Percentiles rank a stretch among this genome's conserved stretches.
phyloP scores from a whole-genome alignment of 2,888 invertebrate genomes.

The Smittia aterrima region DNA sequence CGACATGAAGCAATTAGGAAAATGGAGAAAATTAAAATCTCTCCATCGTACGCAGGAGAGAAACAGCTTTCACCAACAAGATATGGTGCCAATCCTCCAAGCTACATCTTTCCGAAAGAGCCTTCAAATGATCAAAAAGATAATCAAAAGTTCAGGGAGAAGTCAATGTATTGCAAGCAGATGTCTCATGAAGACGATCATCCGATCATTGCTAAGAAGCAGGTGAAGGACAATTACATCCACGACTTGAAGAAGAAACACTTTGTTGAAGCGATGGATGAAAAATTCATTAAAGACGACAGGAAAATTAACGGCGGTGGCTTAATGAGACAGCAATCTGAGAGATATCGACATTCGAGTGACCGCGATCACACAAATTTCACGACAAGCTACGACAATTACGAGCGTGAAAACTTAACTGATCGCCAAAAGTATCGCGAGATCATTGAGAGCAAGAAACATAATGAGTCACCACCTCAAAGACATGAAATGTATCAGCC shows the following conservation, averaged over 20 bases:
- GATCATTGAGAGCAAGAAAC: neutral
- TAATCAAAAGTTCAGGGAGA: conserved; percentile 16
- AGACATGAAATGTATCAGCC: neutral
- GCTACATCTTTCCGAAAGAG: conserved; percentile 42
- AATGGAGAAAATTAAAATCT: conserved; percentile 8
- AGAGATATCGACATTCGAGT: neutral
- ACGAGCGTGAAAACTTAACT: conserved; percentile 50
- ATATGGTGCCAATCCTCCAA: conserved; percentile 27
- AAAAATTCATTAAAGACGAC: neutral
- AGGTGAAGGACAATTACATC: neutral
- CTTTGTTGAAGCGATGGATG: neutral
- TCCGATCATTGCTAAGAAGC: conserved; percentile 4
- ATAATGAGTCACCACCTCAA: neutral
- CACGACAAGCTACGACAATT: neutral
- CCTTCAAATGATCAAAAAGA: neutral
- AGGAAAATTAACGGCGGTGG: neutral
- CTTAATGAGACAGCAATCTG: neutral
- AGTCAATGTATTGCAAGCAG: neutral
- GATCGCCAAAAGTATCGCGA: conserved; percentile 53
- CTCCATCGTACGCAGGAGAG: neutral
- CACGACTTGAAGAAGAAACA: neutral
- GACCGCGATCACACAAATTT: neutral
- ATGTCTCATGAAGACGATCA: neutral
- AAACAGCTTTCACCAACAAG: neutral
- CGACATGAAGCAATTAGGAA: neutral